Conservation (phyloP, 2,888 invertebrate genomes). For the Pocota personata region DNA sequence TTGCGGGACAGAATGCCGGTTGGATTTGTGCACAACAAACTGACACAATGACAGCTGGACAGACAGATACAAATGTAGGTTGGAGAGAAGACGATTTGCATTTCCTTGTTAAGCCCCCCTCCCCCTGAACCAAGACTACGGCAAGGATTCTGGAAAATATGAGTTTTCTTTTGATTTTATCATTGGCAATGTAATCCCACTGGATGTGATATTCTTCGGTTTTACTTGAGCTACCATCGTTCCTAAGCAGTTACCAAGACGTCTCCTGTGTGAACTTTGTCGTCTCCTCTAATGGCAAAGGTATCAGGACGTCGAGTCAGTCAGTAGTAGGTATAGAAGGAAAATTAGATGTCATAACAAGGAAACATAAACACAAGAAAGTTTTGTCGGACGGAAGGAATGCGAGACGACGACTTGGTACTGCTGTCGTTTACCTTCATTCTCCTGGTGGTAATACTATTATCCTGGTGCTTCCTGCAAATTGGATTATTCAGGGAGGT, state of each 20-base stretch:
- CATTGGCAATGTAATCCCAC: constrained; percentile 36
- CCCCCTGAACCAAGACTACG: neutral
- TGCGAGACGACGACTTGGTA: constrained; percentile 30
- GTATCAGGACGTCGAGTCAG: constrained; percentile 21
- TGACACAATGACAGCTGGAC: constrained; percentile 65
- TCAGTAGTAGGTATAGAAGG: neutral
- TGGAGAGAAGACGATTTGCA: constrained; percentile 63
- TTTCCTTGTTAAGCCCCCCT: constrained; percentile 9
- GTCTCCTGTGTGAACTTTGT: constrained; percentile 41
- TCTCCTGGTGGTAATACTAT: constrained; percentile 37
- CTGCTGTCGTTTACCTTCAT: constrained; percentile 30
- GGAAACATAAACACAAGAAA: constrained; percentile 66
- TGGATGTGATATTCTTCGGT: constrained; percentile 48
- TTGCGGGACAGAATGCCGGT: constrained; percentile 29
- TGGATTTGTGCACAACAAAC: constrained; percentile 49
- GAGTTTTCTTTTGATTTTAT: constrained; percentile 64
- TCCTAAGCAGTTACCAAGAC: constrained; percentile 28
- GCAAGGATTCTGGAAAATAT: constrained; percentile 49
- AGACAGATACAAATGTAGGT: constrained; percentile 48
- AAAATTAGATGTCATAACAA: constrained; percentile 73
- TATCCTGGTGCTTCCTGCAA: constrained; percentile 63
- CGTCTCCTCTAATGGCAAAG: constrained; percentile 44
- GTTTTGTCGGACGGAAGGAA: constrained; percentile 50
- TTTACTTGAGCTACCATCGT: neutral
- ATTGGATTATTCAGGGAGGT: constrained; percentile 68